Evolutionary conservation across 2,113 vertebrate species (phyloP).

Genomic region (Rostratula benghalensis): DNA sequence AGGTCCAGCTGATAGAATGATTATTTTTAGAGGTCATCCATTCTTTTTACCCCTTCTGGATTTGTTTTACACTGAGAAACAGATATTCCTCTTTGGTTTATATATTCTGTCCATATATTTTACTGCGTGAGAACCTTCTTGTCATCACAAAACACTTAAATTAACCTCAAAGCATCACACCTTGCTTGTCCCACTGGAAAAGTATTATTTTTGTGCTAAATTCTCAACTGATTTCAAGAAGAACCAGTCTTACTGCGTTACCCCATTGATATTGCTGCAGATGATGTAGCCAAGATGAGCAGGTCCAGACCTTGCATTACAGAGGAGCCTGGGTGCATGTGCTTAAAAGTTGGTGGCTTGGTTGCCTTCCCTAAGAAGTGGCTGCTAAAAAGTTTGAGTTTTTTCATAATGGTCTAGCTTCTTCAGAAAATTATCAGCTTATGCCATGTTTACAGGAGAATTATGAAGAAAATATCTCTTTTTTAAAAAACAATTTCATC

Average conservation of each 20-base stretch:
- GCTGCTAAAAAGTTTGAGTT: background rate
- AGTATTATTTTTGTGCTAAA: background rate
- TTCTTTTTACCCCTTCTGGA: background rate
- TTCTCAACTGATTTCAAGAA: background rate
- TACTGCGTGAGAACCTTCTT: background rate
- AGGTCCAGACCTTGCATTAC: background rate
- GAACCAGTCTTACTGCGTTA: accelerated
- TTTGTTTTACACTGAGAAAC: background rate
- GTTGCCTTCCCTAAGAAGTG: background rate
- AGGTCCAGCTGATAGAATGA: background rate
- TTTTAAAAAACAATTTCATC: background rate
- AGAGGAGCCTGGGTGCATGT: accelerated
- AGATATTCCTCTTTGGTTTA: background rate
- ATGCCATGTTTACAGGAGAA: background rate
- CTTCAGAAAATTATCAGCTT: background rate
- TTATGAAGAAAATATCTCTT: background rate
- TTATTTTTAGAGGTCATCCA: background rate
- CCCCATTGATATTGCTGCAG: background rate
- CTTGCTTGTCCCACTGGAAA: background rate
- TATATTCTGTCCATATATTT: background rate
- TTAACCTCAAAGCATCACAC: background rate
- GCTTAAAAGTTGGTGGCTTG: background rate
- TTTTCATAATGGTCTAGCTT: background rate
- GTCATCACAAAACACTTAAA: background rate
- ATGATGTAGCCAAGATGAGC: background rate